A percentile compares a stretch with the other conserved stretches of the same genome.
phyloP scores from a whole-genome alignment of 2,113 vertebrate genomes.

The Oryzias melastigma region DNA sequence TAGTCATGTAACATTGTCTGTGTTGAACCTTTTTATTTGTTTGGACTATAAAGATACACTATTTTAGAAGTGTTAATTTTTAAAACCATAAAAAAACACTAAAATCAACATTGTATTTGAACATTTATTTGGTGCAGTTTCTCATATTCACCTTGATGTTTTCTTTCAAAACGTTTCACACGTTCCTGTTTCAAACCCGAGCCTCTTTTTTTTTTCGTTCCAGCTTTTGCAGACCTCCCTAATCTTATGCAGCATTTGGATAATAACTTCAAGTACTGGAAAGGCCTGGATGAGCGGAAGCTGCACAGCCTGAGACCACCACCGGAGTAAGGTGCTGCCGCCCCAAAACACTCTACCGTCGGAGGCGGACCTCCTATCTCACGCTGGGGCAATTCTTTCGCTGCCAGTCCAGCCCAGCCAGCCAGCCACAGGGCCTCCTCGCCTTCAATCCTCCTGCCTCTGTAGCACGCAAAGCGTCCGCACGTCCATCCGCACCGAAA shows the following conservation, averaged over 20 bases:
- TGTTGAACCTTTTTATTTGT: too few relatives aligned
- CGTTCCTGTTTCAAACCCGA: neutral
- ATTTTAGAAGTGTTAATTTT: too few relatives aligned
- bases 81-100: too few relatives aligned
- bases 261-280: constrained; percentile 99
- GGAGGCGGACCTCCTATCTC: constrained; percentile 40
- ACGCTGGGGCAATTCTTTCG: constrained; percentile 46
- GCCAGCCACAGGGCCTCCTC: constrained; percentile 53
- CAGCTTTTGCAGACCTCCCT: constrained; percentile 94
- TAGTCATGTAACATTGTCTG: too few relatives aligned
- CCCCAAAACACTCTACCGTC: constrained; percentile 22
- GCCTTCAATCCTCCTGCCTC: constrained; percentile 58
- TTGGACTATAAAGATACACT: too few relatives aligned
- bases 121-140: neutral
- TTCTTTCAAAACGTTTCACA: neutral
- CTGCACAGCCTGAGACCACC: constrained; percentile 88
- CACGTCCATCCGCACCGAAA: constrained; percentile 51
- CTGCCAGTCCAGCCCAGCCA: constrained; percentile 67
- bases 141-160: neutral
- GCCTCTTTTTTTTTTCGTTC: constrained; percentile 8
- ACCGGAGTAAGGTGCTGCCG: constrained; percentile 75
- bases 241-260: constrained; percentile 96
- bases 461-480: constrained; percentile 59
- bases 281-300: constrained; percentile 88
- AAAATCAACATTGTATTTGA: neutral